Conservation (phyloP, 2,797 vertebrate genomes). For the Coilia nasus region DNA sequence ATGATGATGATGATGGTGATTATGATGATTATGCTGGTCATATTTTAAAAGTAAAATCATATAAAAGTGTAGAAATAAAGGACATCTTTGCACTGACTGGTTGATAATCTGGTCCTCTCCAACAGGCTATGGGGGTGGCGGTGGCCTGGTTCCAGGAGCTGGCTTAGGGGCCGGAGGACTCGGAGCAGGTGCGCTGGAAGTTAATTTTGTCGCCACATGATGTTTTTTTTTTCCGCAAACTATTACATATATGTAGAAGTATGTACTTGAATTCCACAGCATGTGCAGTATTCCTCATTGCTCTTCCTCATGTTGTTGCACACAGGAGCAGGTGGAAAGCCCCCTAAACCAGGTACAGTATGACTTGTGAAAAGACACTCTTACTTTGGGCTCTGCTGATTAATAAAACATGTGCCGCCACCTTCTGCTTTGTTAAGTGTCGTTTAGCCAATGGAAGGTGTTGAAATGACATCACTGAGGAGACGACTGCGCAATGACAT, state of each 20-base stretch:
- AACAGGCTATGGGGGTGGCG: not conserved
- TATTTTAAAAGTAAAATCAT: not conserved
- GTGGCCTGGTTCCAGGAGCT: not conserved
- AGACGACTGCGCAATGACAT: not conserved
- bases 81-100: not conserved
- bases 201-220: not conserved
- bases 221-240: not conserved
- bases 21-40: not conserved
- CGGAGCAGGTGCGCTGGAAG: not conserved
- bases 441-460: not conserved
- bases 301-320: not conserved
- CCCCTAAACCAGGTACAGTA: conserved; percentile 14
- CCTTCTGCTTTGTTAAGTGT: not conserved
- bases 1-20: not conserved
- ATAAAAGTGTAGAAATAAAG: not conserved
- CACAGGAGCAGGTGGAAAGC: not conserved
- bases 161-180: conserved; percentile 24
- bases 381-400: not conserved
- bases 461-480: not conserved
- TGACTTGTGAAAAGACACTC: not conserved
- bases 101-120: not conserved
- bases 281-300: not conserved
- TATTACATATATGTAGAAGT: not conserved
- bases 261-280: not conserved
- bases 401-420: not conserved